A percentile compares a stretch with the other conserved stretches of the same genome.
Evolutionary conservation across 2,113 vertebrate genomes (phyloP).

Genomic region (Paradoxurus hermaphroditus): DNA sequence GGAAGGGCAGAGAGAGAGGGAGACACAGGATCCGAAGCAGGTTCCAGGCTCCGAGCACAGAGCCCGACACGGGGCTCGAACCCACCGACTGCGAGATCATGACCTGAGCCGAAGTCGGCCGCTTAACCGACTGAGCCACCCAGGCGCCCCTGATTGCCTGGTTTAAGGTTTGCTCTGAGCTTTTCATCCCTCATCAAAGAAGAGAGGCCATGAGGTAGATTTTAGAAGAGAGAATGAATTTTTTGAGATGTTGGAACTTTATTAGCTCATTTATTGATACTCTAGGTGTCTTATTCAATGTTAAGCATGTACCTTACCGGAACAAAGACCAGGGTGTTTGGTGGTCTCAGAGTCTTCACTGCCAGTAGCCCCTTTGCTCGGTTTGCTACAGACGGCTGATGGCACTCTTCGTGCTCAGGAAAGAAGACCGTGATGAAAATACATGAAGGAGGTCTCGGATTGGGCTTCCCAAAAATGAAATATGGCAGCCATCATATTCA

Average conservation of each 20-base stretch:
- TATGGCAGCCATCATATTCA: not conserved
- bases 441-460: not conserved
- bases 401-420: not conserved
- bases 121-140: too few relatives aligned
- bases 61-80: too few relatives aligned
- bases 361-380: not conserved
- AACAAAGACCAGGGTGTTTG: not conserved
- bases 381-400: not conserved
- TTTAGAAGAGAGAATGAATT: not conserved
- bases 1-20: too few relatives aligned
- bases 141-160: not conserved
- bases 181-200: not conserved
- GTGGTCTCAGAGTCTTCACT: not conserved
- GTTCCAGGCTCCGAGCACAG: too few relatives aligned
- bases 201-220: not conserved
- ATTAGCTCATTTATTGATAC: not conserved
- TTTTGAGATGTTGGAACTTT: not conserved
- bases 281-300: not conserved
- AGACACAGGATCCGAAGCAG: too few relatives aligned
- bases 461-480: not conserved
- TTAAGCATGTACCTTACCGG: not conserved
- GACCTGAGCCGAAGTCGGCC: too few relatives aligned
- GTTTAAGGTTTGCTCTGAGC: not conserved
- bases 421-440: not conserved
- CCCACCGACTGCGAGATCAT: too few relatives aligned